Conservation (phyloP, 2,113 vertebrate species). For the Aldabrachelys gigantea region DNA sequence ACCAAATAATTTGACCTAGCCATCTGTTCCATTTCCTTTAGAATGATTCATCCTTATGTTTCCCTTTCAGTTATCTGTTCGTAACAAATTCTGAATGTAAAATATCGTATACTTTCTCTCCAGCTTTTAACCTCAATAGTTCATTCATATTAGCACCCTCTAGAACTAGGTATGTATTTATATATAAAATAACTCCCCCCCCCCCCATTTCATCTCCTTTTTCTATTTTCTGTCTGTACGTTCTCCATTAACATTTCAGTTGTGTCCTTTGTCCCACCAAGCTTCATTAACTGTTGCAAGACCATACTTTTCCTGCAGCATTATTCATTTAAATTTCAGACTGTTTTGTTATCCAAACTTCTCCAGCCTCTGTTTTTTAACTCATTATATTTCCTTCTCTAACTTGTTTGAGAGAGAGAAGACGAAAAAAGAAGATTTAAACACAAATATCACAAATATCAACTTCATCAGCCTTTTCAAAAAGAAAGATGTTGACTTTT, state of each 20-base stretch:
- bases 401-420: background rate
- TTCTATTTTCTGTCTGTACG: background rate
- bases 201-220: background rate
- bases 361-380: background rate
- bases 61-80: background rate
- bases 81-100: background rate
- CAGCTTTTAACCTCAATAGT: background rate
- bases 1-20: background rate
- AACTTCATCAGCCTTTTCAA: background rate
- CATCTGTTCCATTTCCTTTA: slow-evolving; percentile 13
- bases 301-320: background rate
- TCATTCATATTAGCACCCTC: background rate
- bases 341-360: background rate
- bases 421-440: background rate
- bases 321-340: background rate
- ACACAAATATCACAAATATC: background rate
- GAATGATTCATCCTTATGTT: background rate
- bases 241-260: background rate
- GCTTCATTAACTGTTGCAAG: background rate
- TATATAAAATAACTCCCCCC: background rate
- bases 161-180: background rate
- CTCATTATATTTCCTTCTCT: rapidly evolving
- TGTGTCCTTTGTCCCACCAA: background rate
- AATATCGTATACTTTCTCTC: background rate
- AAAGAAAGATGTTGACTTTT: background rate